These are phyloP conservation scores for Salvelinus namaycush DNA, from an alignment of 2,113 vertebrate species.

Conservation along the genomic window DNA sequence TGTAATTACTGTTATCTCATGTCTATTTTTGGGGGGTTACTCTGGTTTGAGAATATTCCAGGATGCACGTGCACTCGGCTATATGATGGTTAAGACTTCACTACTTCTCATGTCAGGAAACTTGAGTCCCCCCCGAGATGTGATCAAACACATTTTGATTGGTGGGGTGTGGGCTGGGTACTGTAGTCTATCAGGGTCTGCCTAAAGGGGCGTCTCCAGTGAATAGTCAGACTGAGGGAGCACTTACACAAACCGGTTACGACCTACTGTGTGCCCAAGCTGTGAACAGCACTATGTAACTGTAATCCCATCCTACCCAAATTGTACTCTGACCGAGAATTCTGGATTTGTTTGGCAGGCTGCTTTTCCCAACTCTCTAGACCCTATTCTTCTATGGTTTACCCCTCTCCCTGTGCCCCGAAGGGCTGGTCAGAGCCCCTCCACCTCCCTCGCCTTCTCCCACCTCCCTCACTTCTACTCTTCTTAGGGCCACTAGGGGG, in stretches of 20 bases:
- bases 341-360: conserved; percentile 61
- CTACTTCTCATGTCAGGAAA: conserved; percentile 12
- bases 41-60: conserved; percentile 56
- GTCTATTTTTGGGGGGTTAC: conserved; percentile 35
- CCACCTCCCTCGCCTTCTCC: not conserved
- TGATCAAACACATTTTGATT: conserved; percentile 17
- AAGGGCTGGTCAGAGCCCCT: not conserved
- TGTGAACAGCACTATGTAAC: conserved; percentile 10
- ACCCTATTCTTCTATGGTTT: not conserved
- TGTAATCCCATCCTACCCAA: conserved; percentile 20
- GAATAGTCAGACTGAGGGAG: not conserved
- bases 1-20: conserved; percentile 54
- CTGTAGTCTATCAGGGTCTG: conserved; percentile 23
- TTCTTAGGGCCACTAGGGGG: conserved; percentile 43
- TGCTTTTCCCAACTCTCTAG: conserved; percentile 31
- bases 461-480: not conserved
- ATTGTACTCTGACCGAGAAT: conserved; percentile 16
- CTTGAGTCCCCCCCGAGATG: conserved; percentile 14
- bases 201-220: not conserved
- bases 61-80: conserved; percentile 40
- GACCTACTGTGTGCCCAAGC: not conserved
- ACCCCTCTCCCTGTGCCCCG: not conserved
- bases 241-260: not conserved
- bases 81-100: conserved; percentile 24
- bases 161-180: conserved; percentile 2